Conservation (phyloP, 1,140 invertebrate species). For the Apis florea region DNA sequence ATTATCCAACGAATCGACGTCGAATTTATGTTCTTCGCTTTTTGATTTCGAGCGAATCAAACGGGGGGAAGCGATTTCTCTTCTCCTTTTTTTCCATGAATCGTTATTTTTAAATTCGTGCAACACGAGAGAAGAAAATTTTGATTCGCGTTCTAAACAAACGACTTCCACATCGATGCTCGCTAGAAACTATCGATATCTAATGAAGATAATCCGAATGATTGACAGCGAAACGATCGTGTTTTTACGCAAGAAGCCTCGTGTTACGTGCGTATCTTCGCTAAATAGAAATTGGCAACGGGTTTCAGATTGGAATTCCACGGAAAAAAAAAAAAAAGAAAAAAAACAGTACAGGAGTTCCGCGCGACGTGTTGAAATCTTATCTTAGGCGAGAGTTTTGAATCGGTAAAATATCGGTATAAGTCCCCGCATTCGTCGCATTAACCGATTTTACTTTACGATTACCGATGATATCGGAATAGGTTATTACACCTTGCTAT, state of each 20-base stretch:
- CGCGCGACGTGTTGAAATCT: neutral
- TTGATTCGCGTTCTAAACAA: too few species aligned
- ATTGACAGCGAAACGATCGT: conserved; percentile 28
- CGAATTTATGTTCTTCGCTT: too few species aligned
- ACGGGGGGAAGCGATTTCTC: too few species aligned
- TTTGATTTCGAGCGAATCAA: too few species aligned
- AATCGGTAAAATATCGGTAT: too few species aligned
- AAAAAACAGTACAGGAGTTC: neutral
- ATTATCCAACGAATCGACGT: too few species aligned
- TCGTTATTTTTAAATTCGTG: neutral
- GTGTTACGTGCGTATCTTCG: neutral
- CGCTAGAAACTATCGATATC: neutral
- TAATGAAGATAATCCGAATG: conserved; percentile 4
- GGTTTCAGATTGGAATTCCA: neutral
- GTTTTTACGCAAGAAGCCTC: neutral
- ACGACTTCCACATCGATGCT: neutral
- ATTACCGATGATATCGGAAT: too few species aligned
- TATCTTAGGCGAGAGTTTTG: neutral
- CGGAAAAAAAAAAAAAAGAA: too few species aligned
- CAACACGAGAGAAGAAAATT: neutral
- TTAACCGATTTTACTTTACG: too few species aligned
- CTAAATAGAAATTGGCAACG: conserved; percentile 4
- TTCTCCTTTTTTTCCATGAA: neutral
- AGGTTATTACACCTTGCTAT: too few species aligned
- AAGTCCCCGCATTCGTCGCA: too few species aligned